These are phyloP conservation scores for Cepaea nemoralis DNA, from an alignment of 1,140 invertebrate genomes.

Conservation along the genomic window DNA sequence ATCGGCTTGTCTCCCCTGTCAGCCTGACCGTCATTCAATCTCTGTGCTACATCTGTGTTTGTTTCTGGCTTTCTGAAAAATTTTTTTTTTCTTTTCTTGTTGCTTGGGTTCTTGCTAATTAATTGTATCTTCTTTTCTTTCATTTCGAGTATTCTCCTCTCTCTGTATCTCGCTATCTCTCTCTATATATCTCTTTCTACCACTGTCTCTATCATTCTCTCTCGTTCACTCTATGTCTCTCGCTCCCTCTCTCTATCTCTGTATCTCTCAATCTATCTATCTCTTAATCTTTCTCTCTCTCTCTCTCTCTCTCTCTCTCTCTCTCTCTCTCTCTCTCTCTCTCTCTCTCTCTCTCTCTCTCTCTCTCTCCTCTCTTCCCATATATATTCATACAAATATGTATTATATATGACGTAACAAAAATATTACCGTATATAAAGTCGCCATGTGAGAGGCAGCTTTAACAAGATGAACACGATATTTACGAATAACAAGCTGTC, in stretches of 20 bases:
- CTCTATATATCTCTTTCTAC: slow-evolving; percentile 6
- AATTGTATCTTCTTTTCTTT: too few relatives aligned
- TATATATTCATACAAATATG: background rate
- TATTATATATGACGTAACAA: too few relatives aligned
- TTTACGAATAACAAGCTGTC: too few relatives aligned
- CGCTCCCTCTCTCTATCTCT: slow-evolving; percentile 4
- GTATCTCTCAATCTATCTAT: background rate
- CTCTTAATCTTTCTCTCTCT: background rate
- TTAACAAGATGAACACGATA: too few relatives aligned
- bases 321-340: slow-evolving; percentile 22
- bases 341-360: slow-evolving; percentile 15
- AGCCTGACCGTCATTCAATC: too few relatives aligned
- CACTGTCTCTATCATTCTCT: background rate
- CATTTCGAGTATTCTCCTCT: slow-evolving; percentile 1
- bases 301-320: slow-evolving; percentile 13
- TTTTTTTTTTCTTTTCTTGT: too few relatives aligned
- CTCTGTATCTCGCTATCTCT: slow-evolving; percentile 12
- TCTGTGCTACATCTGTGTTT: too few relatives aligned
- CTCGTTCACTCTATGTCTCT: background rate
- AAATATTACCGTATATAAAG: too few relatives aligned
- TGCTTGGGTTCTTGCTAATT: background rate
- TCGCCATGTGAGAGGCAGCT: too few relatives aligned
- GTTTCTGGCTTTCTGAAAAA: too few relatives aligned
- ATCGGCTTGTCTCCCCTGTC: too few relatives aligned
- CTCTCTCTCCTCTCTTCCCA: background rate